Percentiles rank a stretch among this genome's conserved stretches.
phyloP scores from a whole-genome alignment of 1,140 invertebrate species.

The Chironomus tepperi region DNA sequence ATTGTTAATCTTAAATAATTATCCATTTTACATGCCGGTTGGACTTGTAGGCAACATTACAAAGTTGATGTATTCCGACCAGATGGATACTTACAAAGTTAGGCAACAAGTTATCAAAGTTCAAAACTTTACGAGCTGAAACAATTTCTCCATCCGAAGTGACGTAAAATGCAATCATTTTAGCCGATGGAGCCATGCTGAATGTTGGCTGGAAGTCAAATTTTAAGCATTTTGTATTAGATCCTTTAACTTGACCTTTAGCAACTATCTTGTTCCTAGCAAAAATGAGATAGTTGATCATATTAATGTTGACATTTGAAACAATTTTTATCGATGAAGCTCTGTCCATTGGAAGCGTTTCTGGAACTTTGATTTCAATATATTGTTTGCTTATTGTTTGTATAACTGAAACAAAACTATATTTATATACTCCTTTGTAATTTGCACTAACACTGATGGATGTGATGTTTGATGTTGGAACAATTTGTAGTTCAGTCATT shows the following conservation, averaged over 20 bases:
- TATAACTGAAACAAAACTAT: no score
- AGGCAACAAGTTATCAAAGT: background rate
- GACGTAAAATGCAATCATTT: background rate
- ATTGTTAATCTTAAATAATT: no score
- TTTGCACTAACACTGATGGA: no score
- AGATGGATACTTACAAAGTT: background rate
- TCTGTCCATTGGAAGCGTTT: no score
- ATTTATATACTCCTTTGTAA: no score
- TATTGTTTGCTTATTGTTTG: no score
- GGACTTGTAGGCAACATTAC: no score
- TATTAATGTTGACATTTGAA: background rate
- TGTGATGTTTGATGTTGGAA: no score
- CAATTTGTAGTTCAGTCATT: no score
- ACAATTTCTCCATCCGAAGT: background rate
- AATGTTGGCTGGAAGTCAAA: background rate
- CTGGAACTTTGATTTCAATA: no score
- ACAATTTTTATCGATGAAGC: background rate
- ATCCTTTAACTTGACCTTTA: background rate
- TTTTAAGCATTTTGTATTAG: background rate
- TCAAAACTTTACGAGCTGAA: background rate
- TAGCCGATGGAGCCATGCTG: background rate
- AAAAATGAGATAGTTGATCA: background rate
- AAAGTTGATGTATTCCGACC: constrained; percentile 46
- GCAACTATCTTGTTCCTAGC: background rate
- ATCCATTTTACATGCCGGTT: no score